A percentile compares a stretch with the other conserved stretches of the same genome.
phyloP scores from a whole-genome alignment of 1,140 invertebrate species.

The Sarcophaga peregrina region DNA sequence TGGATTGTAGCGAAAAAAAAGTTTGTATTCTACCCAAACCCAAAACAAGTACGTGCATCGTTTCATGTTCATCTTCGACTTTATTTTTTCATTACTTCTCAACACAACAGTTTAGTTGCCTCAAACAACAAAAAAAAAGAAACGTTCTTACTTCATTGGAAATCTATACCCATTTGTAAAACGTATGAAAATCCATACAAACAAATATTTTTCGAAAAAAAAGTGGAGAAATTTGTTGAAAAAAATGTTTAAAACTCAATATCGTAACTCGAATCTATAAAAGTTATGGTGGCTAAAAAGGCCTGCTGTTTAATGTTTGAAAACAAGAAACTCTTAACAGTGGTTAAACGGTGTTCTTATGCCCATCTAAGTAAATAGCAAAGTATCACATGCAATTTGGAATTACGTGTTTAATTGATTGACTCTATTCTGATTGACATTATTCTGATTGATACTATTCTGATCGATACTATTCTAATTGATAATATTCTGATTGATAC shows the following conservation, averaged over 20 bases:
- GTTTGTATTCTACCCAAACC: background rate
- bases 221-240: background rate
- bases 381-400: too few species aligned
- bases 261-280: too few species aligned
- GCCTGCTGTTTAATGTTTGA: background rate
- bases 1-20: background rate
- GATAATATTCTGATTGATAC: too few species aligned
- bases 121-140: too few species aligned
- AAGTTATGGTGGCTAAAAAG: background rate
- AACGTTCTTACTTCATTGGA: background rate
- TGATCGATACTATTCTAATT: too few species aligned
- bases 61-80: background rate
- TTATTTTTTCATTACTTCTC: background rate
- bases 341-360: background rate
- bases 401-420: too few species aligned
- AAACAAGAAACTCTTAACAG: background rate
- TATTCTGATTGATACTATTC: too few species aligned
- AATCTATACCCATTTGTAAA: background rate
- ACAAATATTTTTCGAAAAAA: conserved; percentile 3
- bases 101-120: too few species aligned
- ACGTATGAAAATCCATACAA: background rate
- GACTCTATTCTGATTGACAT: too few species aligned
- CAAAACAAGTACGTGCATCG: conserved; percentile 1
- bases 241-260: background rate
- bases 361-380: too few species aligned